Conservation (phyloP, 2,888 invertebrate species). For the Camptogramma bilineatum region DNA sequence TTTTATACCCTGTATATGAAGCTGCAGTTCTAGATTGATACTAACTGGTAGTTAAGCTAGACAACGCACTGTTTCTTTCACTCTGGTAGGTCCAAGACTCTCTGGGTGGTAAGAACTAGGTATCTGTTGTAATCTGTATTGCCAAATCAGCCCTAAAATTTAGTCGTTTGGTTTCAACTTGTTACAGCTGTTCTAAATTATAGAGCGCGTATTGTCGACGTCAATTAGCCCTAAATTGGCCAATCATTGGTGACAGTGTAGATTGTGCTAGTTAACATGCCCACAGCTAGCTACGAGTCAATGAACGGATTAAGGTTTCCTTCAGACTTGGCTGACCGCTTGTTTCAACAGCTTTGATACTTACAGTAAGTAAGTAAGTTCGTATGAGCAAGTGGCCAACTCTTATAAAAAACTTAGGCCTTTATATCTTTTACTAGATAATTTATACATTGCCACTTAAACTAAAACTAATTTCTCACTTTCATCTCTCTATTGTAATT, state of each 20-base stretch:
- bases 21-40: too few relatives aligned
- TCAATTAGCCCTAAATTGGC: constrained; percentile 36
- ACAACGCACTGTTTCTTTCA: too few relatives aligned
- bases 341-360: too few relatives aligned
- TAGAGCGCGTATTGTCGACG: constrained; percentile 21
- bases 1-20: too few relatives aligned
- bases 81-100: too few relatives aligned
- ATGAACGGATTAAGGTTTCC: not conserved
- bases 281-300: constrained; percentile 12
- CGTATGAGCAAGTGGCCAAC: too few relatives aligned
- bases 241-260: constrained; percentile 28
- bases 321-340: not conserved
- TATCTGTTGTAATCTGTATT: constrained; percentile 1
- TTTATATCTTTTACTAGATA: too few relatives aligned
- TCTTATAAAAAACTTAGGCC: too few relatives aligned
- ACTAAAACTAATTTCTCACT: not conserved
- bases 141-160: constrained; percentile 11
- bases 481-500: not conserved
- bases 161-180: constrained; percentile 14
- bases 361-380: too few relatives aligned
- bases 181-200: constrained; percentile 21
- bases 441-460: not conserved
- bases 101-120: constrained; percentile 2
- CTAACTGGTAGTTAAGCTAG: too few relatives aligned
- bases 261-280: constrained; percentile 8